phyloP scores from a whole-genome alignment of 2,113 vertebrate species.

The Eira barbara region DNA sequence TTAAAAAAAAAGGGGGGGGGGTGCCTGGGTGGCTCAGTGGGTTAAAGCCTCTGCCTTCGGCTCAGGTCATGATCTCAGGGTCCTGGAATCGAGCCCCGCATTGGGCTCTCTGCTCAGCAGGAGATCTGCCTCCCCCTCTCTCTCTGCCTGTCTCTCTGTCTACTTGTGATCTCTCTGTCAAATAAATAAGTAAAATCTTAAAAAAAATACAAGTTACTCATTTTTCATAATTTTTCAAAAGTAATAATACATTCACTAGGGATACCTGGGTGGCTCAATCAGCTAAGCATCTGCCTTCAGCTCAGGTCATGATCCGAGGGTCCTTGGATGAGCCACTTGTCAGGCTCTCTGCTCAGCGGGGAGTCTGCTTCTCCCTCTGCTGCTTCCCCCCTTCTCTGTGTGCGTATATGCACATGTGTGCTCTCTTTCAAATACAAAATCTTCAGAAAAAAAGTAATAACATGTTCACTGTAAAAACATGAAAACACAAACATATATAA shows the following conservation, averaged over 20 bases:
- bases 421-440: background rate
- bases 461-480: background rate
- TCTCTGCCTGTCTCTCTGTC: no score
- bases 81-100: background rate
- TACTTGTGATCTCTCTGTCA: no score
- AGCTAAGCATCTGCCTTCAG: background rate
- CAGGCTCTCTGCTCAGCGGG: background rate
- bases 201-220: no score
- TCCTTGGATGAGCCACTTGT: background rate
- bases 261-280: background rate
- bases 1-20: background rate
- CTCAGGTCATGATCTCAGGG: background rate
- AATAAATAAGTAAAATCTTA: no score
- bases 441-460: background rate
- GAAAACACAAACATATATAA: background rate
- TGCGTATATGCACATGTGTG: rapidly evolving
- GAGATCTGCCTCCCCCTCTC: background rate
- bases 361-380: background rate
- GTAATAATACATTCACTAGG: no score
- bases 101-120: background rate
- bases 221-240: no score
- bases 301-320: background rate
- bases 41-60: background rate
- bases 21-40: background rate
- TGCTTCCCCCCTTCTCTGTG: rapidly evolving